phyloP scores from a whole-genome alignment of 92 coral and sea anemone genomes.

The Porites lobata region DNA sequence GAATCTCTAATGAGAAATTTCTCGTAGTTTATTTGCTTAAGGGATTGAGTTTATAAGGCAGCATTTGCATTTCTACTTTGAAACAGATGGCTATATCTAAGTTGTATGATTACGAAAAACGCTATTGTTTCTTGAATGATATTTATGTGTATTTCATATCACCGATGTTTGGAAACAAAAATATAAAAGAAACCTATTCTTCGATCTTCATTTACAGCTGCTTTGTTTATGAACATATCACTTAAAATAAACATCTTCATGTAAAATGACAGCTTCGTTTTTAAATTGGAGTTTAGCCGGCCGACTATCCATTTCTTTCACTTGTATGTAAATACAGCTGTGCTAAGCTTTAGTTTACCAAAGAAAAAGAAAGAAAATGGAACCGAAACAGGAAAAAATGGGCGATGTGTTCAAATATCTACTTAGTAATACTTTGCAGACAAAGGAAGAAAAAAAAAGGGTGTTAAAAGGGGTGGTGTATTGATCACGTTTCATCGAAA shows the following conservation, averaged over 20 bases:
- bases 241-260: slow-evolving; percentile 9
- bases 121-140: not conserved
- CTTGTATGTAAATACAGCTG: slow-evolving; percentile 12
- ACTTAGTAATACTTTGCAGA: too few relatives aligned
- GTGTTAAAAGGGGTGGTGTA: too few relatives aligned
- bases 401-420: not conserved
- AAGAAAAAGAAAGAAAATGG: not conserved
- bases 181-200: too few relatives aligned
- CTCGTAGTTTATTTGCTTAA: not conserved
- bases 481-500: too few relatives aligned
- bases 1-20: slow-evolving; percentile 3
- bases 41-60: not conserved
- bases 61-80: not conserved
- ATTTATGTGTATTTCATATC: not conserved
- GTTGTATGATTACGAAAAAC: not conserved
- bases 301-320: not conserved
- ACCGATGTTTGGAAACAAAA: too few relatives aligned
- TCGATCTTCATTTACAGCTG: too few relatives aligned
- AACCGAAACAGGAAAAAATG: not conserved
- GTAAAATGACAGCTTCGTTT: slow-evolving; percentile 17
- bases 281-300: not conserved
- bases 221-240: not conserved
- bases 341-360: not conserved
- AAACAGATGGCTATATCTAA: not conserved
- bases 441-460: too few relatives aligned